Base-by-base conservation (phyloP, 2,113 vertebrate species). In the Chaetodon trifascialis region DNA sequence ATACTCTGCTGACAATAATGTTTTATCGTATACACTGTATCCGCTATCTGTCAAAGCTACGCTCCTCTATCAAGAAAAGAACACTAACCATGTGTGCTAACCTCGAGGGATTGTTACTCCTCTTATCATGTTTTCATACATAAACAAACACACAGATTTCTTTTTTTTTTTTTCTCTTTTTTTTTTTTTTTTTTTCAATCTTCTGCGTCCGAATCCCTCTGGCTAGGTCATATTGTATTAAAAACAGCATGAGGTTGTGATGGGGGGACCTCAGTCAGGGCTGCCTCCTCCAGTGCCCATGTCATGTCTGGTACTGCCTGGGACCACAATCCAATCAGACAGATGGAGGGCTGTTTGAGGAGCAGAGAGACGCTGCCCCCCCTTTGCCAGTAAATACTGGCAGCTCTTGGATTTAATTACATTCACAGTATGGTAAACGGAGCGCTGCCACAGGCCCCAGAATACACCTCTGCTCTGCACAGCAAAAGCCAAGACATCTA, bases 331-430 rank as follows among this genome's bases (percentile, higher is more conserved):
- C 89, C 91, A 93, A 92, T 95, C 94, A 91, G 87, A 92, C 95
- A 95, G 94, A 95, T 95, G 94, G 94, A 90, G 88, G 87, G 86
- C 83, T 89, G 90, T 94, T 92, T 92, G 87, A 91, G 89, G 87
- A 91, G 89, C 75, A 82, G 79, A 87, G 83, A 90, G 70, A 79
- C 78, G 60, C 84, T 63, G 75, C 60, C 72, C 67, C 83, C 77
- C 76, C 83, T 67, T 51, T 88, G 94, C 94, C 92, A 93, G 93
- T 91, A 91, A 94, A 94, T 86, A 93, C 94, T 95, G 94, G 92
- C 95, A 93, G 89, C 83, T 85, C 88, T 91, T 92, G 91, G 86
- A 93, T 94, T 95, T 95, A 95, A 96, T 95, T 96, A 95, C 92
- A 91, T 93, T 95, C 94, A 93, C 95, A 95, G 94, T 95, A 94